phyloP scores from a whole-genome alignment of 2,797 vertebrate genomes.

The Australoheros facetus region DNA sequence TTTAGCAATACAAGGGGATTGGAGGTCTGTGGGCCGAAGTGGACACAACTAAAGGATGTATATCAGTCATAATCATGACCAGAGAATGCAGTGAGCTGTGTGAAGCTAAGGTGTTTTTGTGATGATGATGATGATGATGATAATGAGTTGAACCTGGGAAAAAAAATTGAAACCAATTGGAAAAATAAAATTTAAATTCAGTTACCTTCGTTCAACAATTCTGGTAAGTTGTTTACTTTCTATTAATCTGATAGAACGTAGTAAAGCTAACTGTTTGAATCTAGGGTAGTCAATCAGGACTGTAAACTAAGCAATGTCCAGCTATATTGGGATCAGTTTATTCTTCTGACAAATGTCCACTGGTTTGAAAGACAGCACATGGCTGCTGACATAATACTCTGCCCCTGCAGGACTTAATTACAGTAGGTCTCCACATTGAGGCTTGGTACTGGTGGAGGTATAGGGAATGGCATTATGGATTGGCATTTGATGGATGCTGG shows the following conservation, averaged over 20 bases:
- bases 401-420: constrained; percentile 45
- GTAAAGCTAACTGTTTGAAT: background rate
- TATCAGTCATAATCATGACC: constrained; percentile 54
- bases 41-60: constrained; percentile 39
- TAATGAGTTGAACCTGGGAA: background rate
- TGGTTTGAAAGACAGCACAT: constrained; percentile 62
- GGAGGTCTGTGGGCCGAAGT: background rate
- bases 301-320: constrained; percentile 21
- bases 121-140: constrained; percentile 3
- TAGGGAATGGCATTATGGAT: constrained; percentile 35
- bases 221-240: constrained; percentile 6
- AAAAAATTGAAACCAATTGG: background rate
- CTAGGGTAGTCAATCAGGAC: background rate
- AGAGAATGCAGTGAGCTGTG: constrained; percentile 46
- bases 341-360: constrained; percentile 43
- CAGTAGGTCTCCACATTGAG: constrained; percentile 9
- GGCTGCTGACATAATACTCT: constrained; percentile 55
- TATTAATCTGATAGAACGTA: background rate
- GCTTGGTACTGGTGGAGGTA: constrained; percentile 29
- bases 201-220: constrained; percentile 1
- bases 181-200: background rate
- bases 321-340: constrained; percentile 10
- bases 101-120: constrained; percentile 14
- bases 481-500: constrained; percentile 71
- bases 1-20: constrained; percentile 28